Percentiles rank a stretch among this genome's conserved stretches.
phyloP scores from a whole-genome alignment of 2,888 invertebrate genomes.

The Elegia similella region DNA sequence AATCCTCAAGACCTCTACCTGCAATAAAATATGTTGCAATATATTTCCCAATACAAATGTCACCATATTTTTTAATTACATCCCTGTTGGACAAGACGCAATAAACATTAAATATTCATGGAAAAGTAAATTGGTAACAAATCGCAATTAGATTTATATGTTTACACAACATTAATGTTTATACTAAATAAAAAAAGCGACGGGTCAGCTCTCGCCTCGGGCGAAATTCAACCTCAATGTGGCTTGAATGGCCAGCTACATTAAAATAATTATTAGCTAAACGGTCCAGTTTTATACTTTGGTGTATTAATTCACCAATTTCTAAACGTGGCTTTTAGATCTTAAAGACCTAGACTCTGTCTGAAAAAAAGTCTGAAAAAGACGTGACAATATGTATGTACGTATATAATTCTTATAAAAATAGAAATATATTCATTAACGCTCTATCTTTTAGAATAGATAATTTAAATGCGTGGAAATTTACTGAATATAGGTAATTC shows the following conservation, averaged over 20 bases:
- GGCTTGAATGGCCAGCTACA: constrained; percentile 41
- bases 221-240: constrained; percentile 30
- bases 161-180: constrained; percentile 56
- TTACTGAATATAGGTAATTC: neutral
- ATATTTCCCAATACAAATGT: constrained; percentile 4
- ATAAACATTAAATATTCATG: constrained; percentile 48
- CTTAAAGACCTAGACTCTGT: no score
- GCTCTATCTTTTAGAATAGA: neutral
- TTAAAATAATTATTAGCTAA: constrained; percentile 46
- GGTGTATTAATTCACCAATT: constrained; percentile 3
- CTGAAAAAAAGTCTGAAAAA: no score
- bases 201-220: constrained; percentile 41
- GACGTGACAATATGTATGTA: no score
- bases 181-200: constrained; percentile 40
- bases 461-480: neutral
- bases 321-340: no score
- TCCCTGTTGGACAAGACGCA: constrained; percentile 22
- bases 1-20: constrained; percentile 2
- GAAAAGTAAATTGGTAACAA: constrained; percentile 55
- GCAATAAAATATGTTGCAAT: constrained; percentile 6
- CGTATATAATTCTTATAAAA: no score
- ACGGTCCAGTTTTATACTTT: constrained; percentile 16
- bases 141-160: constrained; percentile 60
- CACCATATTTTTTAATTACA: constrained; percentile 23
- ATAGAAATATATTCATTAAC: constrained; percentile 5